These are phyloP conservation scores for Trididemnum miniatum DNA, from an alignment of 23 tunicate species.

Conservation along the genomic window DNA sequence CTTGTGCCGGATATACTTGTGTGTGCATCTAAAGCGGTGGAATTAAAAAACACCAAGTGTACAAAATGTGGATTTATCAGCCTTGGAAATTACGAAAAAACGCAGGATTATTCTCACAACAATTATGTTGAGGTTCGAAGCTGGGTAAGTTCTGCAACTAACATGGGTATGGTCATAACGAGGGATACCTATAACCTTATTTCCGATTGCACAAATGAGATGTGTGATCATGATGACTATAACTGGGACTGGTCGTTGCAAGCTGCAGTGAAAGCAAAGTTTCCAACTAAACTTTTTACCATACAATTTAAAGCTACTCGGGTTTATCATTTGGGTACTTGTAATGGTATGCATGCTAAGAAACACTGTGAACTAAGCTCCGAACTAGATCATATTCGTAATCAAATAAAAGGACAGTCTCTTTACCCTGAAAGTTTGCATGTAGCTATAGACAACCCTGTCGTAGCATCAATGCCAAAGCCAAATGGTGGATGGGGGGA, in stretches of 20 bases:
- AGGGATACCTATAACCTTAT: conserved; percentile 40
- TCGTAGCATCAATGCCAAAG: conserved; percentile 16
- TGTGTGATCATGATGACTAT: conserved; percentile 91
- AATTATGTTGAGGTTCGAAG: conserved; percentile 47
- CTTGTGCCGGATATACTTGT: conserved; percentile 68
- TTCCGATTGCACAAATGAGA: conserved; percentile 32
- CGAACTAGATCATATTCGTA: neutral
- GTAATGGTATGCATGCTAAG: conserved; percentile 60
- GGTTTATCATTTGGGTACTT: conserved; percentile 76
- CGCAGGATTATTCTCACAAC: conserved; percentile 15
- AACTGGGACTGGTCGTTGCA: conserved; percentile 99
- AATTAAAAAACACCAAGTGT: conserved; percentile 36
- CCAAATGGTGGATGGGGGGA: conserved; percentile 99
- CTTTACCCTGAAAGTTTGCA: conserved; percentile 60
- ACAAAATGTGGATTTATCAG: conserved; percentile 62
- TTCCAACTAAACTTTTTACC: conserved; percentile 19
- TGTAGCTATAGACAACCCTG: conserved; percentile 42
- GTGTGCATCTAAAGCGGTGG: conserved; percentile 29
- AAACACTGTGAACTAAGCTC: conserved; percentile 47
- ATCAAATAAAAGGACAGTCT: conserved; percentile 6
- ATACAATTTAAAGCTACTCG: conserved; percentile 55
- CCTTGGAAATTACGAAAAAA: conserved; percentile 66
- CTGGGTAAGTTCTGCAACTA: conserved; percentile 78
- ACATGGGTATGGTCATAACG: conserved; percentile 82
- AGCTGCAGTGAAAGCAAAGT: conserved; percentile 18